A percentile compares a stretch with the other conserved stretches of the same genome.
phyloP scores from a whole-genome alignment of 2,113 vertebrate species.

The Tichodroma muraria region DNA sequence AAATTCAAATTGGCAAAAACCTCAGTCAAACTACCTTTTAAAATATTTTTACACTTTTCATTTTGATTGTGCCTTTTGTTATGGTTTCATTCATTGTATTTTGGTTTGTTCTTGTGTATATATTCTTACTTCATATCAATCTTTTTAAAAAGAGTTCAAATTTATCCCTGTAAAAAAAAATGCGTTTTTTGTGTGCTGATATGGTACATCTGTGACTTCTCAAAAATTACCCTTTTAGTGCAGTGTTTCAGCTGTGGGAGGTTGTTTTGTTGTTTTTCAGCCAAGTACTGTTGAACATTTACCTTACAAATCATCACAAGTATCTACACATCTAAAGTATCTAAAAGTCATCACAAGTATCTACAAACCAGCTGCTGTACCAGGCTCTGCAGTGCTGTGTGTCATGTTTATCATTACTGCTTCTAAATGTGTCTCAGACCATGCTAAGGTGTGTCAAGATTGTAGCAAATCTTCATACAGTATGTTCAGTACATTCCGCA shows the following conservation, averaged over 20 bases:
- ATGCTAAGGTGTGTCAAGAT: not conserved
- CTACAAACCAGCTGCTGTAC: not conserved
- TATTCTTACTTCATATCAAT: not conserved
- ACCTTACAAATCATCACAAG: not conserved
- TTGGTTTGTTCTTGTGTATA: not conserved
- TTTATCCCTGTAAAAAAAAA: not conserved
- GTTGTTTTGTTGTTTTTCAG: not conserved
- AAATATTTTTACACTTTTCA: not conserved
- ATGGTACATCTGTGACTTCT: not conserved
- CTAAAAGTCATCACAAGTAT: not conserved
- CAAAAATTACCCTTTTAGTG: not conserved
- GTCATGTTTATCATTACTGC: not conserved
- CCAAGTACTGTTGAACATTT: not conserved
- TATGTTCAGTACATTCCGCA: not conserved
- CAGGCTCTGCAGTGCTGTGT: not conserved
- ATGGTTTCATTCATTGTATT: not conserved
- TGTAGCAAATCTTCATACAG: not conserved
- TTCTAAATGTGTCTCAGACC: not conserved
- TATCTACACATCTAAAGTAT: too few relatives aligned
- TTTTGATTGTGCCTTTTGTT: constrained; percentile 48
- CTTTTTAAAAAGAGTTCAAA: not conserved
- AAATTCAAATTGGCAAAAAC: not conserved
- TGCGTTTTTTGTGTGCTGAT: not conserved
- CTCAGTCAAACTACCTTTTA: not conserved
- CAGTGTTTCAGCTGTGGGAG: not conserved